Evolutionary conservation across 2,113 vertebrate species (phyloP), one percentile per base, ranked within the genome.

Genomic region (Platichthys stellatus): DNA sequence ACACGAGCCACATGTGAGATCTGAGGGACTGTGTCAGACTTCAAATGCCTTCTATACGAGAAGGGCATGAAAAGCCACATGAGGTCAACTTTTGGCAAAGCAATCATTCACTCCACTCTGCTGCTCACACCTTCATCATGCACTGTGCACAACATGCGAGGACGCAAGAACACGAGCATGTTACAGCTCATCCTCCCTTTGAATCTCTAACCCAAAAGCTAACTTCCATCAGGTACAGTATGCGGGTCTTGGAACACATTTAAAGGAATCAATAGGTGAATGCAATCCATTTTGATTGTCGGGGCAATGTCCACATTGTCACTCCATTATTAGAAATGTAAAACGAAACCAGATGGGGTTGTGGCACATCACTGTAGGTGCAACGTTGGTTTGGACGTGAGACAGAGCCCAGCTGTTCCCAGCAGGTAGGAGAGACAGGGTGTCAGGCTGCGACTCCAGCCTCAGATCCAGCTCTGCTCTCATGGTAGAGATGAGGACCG

Each of bases 1-100:
- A 91, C 83, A 82, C 31, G 69, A 93, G 82, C 91, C 90, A 92
- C 89, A 89, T 93, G 92, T 92, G 84, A 89, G 85, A 88, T 89
- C 83, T 86, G 86, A 89, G 68, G 77, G 61, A 72, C 72, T 38
- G 40, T 66, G 74, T 72, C 73, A 64, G 78, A 88, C 90, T 89
- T 90, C 85, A 91, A 85, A 90, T 80, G 73, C 63, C 59, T 83
- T 84, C 31, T 23, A 35, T 23, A 35, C 2, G 21, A 74, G 54
- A 69, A 72, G 71, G 80, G 71, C 78, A 82, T 9, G 61, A 79
- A 74, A 86, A 84, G 75, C 80, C 64, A 81, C 74, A 75, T 58
- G 73, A 92, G 87, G 87, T 92, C 88, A 92, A 73, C 57, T 17
- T 80, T 83, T 85, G 83, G 83, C 83, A 83, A 74, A 35, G 0